A percentile compares a stretch with the other conserved stretches of the same genome.
Evolutionary conservation across 2,113 vertebrate genomes (phyloP).

Genomic region (Malaclemys terrapin): DNA sequence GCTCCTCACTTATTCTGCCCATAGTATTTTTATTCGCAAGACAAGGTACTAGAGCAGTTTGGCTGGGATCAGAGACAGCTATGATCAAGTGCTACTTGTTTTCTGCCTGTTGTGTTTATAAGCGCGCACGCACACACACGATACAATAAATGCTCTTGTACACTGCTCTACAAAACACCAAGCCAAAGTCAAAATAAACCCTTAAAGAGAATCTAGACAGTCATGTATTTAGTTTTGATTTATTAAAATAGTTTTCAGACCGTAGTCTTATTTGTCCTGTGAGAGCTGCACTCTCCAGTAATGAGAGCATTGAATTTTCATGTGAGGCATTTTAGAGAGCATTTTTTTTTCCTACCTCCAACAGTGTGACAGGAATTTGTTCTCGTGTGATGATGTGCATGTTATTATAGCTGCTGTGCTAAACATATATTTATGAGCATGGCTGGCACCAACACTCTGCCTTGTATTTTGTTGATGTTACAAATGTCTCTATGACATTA

Average conservation of each 20-base stretch:
- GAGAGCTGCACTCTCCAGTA: slow-evolving; percentile 59
- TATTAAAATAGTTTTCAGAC: slow-evolving; percentile 69
- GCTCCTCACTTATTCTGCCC: neutral
- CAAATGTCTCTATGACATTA: slow-evolving; percentile 61
- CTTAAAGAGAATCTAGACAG: slow-evolving; percentile 52
- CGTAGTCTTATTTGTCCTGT: slow-evolving; percentile 68
- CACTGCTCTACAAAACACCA: neutral
- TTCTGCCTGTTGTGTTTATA: slow-evolving; percentile 20
- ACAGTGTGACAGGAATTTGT: slow-evolving; percentile 60
- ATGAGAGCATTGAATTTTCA: slow-evolving; percentile 68
- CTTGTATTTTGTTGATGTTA: slow-evolving; percentile 63
- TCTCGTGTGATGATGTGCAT: slow-evolving; percentile 59
- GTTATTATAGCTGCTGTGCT: slow-evolving; percentile 70
- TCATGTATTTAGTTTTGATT: slow-evolving; percentile 62
- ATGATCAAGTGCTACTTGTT: slow-evolving; percentile 6
- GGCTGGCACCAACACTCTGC: slow-evolving; percentile 40
- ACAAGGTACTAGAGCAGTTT: neutral
- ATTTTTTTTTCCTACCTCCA: slow-evolving; percentile 63
- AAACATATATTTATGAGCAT: slow-evolving; percentile 75
- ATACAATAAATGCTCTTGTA: neutral
- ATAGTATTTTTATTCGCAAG: neutral
- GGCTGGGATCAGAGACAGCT: neutral
- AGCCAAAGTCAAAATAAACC: slow-evolving; percentile 52
- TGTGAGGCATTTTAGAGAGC: slow-evolving; percentile 69
- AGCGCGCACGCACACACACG: neutral